A percentile compares a stretch with the other conserved stretches of the same genome.
These are phyloP conservation scores for Etheostoma nigrum DNA, from an alignment of 2,797 vertebrate genomes.

Conservation along the genomic window DNA sequence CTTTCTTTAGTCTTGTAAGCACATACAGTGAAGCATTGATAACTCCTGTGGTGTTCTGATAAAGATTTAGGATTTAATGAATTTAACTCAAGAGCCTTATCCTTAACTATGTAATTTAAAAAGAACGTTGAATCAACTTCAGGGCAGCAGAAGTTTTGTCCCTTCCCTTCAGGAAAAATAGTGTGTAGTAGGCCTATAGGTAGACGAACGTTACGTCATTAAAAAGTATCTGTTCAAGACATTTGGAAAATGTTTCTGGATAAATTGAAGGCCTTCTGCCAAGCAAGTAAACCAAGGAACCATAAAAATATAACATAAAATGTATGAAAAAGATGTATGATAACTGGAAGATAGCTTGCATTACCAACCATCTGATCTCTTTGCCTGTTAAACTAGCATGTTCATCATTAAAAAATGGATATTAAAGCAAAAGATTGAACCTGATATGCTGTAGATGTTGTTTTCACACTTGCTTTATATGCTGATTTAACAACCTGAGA, in stretches of 20 bases:
- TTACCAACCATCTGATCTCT: neutral
- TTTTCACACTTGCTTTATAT: conserved; percentile 35
- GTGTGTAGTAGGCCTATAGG: neutral
- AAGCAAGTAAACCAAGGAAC: neutral
- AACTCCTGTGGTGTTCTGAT: neutral
- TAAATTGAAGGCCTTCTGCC: neutral
- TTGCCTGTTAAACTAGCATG: neutral
- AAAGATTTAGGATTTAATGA: neutral
- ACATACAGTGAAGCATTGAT: neutral
- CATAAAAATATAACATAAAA: neutral
- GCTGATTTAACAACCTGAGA: conserved; percentile 63
- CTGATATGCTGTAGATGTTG: neutral
- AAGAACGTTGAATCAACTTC: neutral
- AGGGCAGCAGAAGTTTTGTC: neutral
- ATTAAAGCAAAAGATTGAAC: conserved; percentile 1
- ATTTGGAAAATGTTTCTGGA: neutral
- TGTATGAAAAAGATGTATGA: neutral
- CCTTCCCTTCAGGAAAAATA: neutral
- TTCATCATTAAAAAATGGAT: neutral
- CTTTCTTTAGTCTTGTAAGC: no score
- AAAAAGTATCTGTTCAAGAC: neutral
- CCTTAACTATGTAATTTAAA: neutral
- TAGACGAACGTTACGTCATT: neutral
- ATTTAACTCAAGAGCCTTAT: neutral
- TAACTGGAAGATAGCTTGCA: neutral